Evolutionary conservation across 2,113 vertebrate genomes (phyloP).

Genomic region (Brevimyrus niger): DNA sequence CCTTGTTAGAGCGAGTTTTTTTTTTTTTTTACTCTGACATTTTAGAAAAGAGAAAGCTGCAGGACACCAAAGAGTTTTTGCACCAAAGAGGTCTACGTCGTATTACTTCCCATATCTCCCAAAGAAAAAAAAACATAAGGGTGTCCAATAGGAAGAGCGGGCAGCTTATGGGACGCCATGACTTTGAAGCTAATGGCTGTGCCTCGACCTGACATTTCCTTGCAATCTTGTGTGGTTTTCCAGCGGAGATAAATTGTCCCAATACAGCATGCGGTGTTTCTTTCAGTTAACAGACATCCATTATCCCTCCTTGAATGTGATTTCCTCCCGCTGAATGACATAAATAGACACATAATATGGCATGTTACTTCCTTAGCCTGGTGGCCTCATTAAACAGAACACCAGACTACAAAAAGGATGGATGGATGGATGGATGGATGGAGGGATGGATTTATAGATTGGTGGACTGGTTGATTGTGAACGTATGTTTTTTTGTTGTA

Average conservation of each 20-base stretch:
- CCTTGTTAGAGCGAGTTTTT: background rate
- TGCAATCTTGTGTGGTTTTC: constrained; percentile 26
- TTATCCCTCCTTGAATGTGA: background rate
- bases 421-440: background rate
- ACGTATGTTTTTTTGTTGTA: background rate
- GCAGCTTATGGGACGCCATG: constrained; percentile 1
- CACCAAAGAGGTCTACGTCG: constrained; percentile 24
- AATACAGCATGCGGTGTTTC: constrained; percentile 22
- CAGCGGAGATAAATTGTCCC: constrained; percentile 22
- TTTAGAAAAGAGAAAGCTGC: background rate
- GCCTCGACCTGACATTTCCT: constrained; percentile 19
- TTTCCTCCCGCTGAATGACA: background rate
- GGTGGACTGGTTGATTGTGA: background rate
- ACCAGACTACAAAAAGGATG: background rate
- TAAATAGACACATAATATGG: constrained; percentile 2
- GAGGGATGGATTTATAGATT: background rate
- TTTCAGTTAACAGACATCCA: constrained; percentile 21
- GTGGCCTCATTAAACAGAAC: background rate
- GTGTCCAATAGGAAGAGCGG: constrained; percentile 14
- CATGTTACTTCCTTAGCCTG: background rate
- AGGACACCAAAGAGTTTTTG: constrained; percentile 11
- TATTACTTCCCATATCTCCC: constrained; percentile 23
- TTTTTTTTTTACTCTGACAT: constrained; percentile 2
- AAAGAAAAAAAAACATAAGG: constrained; percentile 9
- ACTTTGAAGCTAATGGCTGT: constrained; percentile 19